Conservation (phyloP, 2,888 invertebrate species). For the Lingula anatina region DNA sequence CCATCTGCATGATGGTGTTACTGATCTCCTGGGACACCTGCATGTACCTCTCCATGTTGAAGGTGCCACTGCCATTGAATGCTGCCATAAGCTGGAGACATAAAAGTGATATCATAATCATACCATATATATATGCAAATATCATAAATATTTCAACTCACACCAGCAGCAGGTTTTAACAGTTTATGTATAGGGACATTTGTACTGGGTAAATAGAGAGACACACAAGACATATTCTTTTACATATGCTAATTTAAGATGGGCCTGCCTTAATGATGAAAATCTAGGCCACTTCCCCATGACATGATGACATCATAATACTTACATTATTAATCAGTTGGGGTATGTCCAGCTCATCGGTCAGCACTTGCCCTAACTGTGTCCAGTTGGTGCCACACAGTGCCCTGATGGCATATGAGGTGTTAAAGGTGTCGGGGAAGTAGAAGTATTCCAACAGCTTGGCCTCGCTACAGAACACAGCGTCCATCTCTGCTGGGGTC, state of each 20-base stretch:
- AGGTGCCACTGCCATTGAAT: not conserved
- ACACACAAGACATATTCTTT: too few species aligned
- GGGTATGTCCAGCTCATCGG: slow-evolving; percentile 10
- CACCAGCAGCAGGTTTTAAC: too few species aligned
- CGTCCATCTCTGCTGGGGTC: not conserved
- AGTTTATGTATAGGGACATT: too few species aligned
- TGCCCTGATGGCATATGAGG: slow-evolving; percentile 7
- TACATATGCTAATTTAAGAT: too few species aligned
- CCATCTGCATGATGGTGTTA: slow-evolving; percentile 7
- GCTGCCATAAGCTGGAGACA: not conserved
- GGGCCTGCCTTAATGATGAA: too few species aligned
- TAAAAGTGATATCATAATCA: not conserved
- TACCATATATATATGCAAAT: not conserved
- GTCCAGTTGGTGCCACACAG: slow-evolving; percentile 15
- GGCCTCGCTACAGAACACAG: slow-evolving; percentile 11
- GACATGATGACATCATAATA: too few species aligned
- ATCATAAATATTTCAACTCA: too few species aligned
- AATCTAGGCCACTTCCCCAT: too few species aligned
- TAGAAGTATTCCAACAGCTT: slow-evolving; percentile 12
- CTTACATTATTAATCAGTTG: slow-evolving; percentile 10
- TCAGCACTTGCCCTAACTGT: slow-evolving; percentile 8
- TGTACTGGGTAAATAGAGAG: too few species aligned
- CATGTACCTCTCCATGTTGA: slow-evolving; percentile 7
- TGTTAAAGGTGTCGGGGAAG: slow-evolving; percentile 11
- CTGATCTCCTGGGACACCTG: slow-evolving; percentile 2